A percentile compares a stretch with the other conserved stretches of the same genome.
Conservation (phyloP, 2,113 vertebrate genomes). For the Myotis yumanensis region DNA sequence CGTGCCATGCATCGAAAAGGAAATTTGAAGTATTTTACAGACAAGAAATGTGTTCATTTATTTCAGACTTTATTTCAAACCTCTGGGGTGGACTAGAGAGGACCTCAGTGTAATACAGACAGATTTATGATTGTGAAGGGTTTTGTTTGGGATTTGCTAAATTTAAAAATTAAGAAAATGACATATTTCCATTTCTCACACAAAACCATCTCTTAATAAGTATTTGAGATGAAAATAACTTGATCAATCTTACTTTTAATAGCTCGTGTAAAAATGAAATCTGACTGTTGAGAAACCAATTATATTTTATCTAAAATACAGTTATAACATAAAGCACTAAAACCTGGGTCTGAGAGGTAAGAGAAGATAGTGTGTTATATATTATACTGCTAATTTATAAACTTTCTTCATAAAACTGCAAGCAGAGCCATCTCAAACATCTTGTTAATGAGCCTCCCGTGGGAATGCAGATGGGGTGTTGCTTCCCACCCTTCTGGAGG, state of each 20-base stretch:
- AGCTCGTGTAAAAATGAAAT: conserved; percentile 1
- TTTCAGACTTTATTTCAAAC: conserved; percentile 22
- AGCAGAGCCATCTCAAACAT: background rate
- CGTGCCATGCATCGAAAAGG: background rate
- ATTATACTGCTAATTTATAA: background rate
- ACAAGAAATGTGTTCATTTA: conserved; percentile 31
- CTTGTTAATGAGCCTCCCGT: conserved; percentile 54
- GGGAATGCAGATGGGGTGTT: conserved; percentile 46
- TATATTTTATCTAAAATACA: conserved; percentile 26
- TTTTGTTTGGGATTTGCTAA: conserved; percentile 4
- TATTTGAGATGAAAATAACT: conserved; percentile 34
- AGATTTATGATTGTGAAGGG: background rate
- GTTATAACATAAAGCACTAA: background rate
- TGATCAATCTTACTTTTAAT: conserved; percentile 28
- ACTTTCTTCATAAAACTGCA: background rate
- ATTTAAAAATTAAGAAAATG: conserved; percentile 32
- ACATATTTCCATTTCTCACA: background rate
- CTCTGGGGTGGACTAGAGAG: background rate
- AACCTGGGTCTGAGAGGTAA: background rate
- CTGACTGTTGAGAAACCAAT: background rate
- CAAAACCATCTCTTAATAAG: background rate
- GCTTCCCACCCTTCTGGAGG: conserved; percentile 55
- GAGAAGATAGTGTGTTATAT: background rate
- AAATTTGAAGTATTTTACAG: conserved; percentile 1
- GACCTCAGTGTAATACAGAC: background rate